Conservation (phyloP, 1,140 invertebrate species). For the Heliconius congener region DNA sequence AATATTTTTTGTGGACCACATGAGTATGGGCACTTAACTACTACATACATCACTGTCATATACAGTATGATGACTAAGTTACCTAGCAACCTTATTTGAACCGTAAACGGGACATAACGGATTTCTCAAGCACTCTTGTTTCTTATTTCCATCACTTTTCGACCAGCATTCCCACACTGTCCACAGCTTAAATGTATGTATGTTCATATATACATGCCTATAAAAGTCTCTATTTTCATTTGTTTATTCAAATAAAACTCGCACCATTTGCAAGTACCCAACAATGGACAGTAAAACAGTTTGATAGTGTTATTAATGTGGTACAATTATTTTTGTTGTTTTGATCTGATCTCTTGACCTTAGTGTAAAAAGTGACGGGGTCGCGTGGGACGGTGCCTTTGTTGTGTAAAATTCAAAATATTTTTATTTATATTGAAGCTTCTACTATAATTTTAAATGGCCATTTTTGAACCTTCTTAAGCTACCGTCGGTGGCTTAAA, state of each 20-base stretch:
- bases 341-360: constrained; percentile 24
- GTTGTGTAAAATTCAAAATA: background rate
- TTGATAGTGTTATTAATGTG: constrained; percentile 51
- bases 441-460: no score
- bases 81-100: constrained; percentile 12
- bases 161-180: constrained; percentile 44
- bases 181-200: background rate
- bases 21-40: background rate
- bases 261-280: constrained; percentile 45
- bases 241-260: constrained; percentile 45
- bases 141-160: constrained; percentile 2
- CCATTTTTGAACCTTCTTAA: background rate
- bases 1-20: background rate
- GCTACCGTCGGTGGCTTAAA: no score
- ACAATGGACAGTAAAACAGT: constrained; percentile 58
- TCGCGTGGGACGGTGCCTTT: background rate
- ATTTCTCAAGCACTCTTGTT: constrained; percentile 8
- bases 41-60: background rate
- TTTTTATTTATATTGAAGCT: background rate
- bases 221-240: constrained; percentile 40
- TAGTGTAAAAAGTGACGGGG: constrained; percentile 18
- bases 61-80: constrained; percentile 3
- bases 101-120: constrained; percentile 39
- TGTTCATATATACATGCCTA: constrained; percentile 24
- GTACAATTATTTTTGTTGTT: constrained; percentile 30